Percentiles rank a stretch among this genome's conserved stretches.
phyloP scores from a whole-genome alignment of 2,888 invertebrate species.

The Conomelus anceps region DNA sequence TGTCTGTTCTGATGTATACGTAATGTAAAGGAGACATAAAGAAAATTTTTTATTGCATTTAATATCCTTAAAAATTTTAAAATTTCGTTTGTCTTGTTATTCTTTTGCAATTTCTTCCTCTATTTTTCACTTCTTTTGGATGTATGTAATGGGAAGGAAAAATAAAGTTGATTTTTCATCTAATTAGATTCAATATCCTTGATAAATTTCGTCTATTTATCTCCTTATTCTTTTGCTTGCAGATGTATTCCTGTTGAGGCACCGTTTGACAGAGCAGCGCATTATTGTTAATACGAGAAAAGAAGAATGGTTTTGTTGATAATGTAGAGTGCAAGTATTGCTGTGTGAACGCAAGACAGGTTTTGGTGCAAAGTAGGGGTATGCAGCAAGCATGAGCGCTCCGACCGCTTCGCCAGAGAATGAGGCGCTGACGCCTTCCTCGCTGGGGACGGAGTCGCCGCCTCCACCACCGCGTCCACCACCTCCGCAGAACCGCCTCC shows the following conservation, averaged over 20 bases:
- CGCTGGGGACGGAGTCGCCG: background rate
- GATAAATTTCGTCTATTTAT: too few species aligned
- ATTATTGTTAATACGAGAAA: background rate
- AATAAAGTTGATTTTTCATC: too few species aligned
- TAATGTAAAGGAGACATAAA: too few species aligned
- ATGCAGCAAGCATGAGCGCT: background rate
- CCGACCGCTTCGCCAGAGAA: background rate
- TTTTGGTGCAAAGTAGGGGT: background rate
- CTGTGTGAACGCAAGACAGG: background rate
- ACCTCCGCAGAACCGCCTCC: slow-evolving; percentile 14
- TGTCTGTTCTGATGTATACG: too few species aligned
- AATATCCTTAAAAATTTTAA: too few species aligned
- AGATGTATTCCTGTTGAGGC: background rate
- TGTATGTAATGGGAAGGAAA: too few species aligned
- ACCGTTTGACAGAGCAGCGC: background rate
- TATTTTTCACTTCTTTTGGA: too few species aligned
- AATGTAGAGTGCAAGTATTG: background rate
- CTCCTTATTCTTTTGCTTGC: background rate
- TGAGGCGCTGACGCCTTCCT: background rate
- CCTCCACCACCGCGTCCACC: slow-evolving; percentile 11
- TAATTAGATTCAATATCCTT: too few species aligned
- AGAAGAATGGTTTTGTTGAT: background rate
- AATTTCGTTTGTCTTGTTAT: too few species aligned
- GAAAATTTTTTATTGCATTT: too few species aligned
- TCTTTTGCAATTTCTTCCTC: too few species aligned